These are phyloP conservation scores for Caenorhabditis sp. DNA, from an alignment of 2,888 invertebrate species.

Conservation along the genomic window DNA sequence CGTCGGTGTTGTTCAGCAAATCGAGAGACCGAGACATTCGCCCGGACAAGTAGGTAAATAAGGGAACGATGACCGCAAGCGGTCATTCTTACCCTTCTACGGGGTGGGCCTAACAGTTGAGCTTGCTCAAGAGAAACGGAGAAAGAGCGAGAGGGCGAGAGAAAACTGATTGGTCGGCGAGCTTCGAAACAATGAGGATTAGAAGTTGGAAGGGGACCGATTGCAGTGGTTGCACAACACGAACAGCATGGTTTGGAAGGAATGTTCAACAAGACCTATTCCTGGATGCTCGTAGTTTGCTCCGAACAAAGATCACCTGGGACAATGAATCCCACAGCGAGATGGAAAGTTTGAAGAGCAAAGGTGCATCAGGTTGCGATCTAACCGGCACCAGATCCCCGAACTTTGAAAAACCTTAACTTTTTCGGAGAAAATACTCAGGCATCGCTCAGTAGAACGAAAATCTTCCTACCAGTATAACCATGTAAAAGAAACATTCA, in stretches of 20 bases:
- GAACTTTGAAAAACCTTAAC: too few relatives aligned
- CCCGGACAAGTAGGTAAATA: conserved; percentile 34
- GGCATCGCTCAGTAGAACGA: too few relatives aligned
- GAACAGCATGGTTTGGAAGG: background rate
- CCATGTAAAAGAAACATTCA: too few relatives aligned
- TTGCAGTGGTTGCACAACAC: background rate
- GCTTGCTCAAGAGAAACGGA: conserved; percentile 1
- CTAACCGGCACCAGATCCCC: too few relatives aligned
- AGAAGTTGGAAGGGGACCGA: background rate
- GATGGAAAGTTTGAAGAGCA: too few relatives aligned
- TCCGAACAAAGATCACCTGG: too few relatives aligned
- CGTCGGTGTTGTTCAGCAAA: conserved; percentile 2
- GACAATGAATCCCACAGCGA: too few relatives aligned
- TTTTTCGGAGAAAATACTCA: too few relatives aligned
- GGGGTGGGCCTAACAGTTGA: conserved; percentile 19
- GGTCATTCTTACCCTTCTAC: conserved; percentile 7
- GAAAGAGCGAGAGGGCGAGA: conserved; percentile 6
- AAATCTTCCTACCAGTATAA: too few relatives aligned
- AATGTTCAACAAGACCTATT: conserved; percentile 8
- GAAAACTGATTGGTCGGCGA: conserved; percentile 9
- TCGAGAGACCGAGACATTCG: conserved; percentile 14
- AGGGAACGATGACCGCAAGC: conserved; percentile 13
- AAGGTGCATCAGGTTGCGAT: too few relatives aligned
- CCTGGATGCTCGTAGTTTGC: background rate
- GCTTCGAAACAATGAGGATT: conserved; percentile 11